Base-by-base conservation (phyloP, 2,113 vertebrate species). In the Todiramphus chloris region DNA sequence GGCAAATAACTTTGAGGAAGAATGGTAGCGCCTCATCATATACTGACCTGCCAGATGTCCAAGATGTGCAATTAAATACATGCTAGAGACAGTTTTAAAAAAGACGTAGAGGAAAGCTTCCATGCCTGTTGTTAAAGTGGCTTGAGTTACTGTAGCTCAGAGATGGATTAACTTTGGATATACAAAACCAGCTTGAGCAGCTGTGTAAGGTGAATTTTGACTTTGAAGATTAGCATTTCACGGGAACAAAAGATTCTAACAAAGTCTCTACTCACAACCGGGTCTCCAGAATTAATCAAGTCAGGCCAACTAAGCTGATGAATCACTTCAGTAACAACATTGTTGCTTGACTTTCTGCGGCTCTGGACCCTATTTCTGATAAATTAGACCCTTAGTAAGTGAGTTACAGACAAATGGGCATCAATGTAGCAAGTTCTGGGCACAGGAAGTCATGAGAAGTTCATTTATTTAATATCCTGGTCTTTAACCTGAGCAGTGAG, bases 101-200 rank as follows among this genome's bases (percentile, higher is more conserved):
- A 21, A 87, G 64, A 58, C 23, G 37, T 28, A 28, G 30, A 67
- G 28, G 41, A 83, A 86, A 81, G 43, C 89, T 92, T 82, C 83
- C n/a, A 59, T 31, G 67, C 50, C 60, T 76, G 68, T 68, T 73
- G 59, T 72, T 93, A 92, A 94, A 94, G 16, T 53, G 25, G 51
- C 24, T 53, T 53, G 51, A 35, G 31, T 94, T 56, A 79, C 60
- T 23, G 30, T 77, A 93, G 74, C 81, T 95, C 87, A 83, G 90
- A 94, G 91, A 55, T 89, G 90, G 92, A 96, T 96, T 95, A 93
- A 90, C 74, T 96, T 90, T 91, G 74, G 78, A 79, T 68, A 28
- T 73, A 84, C 78, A 94, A 92, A 84, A 96, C 92, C 83, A 91
- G 86, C 89, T 83, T 93, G 78, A 76, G 77, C 5, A 2, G 74